Conservation (phyloP, 2,113 vertebrate genomes). For the Vanacampus margaritifer region DNA sequence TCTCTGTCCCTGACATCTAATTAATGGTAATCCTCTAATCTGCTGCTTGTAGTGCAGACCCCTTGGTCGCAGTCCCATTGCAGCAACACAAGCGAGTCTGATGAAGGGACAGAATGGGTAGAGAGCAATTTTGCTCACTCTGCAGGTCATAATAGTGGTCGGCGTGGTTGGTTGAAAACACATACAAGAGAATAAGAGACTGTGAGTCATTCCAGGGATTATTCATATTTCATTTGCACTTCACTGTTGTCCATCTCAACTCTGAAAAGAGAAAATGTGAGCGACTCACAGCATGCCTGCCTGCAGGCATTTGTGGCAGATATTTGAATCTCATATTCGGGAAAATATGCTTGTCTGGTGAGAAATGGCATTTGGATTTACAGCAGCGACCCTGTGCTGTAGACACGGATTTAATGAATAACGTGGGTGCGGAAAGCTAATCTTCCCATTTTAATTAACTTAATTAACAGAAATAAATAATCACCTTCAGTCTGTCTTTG, state of each 20-base stretch:
- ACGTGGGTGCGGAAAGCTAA: conserved; percentile 53
- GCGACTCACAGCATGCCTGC: background rate
- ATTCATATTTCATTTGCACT: conserved; percentile 39
- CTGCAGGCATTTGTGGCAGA: background rate
- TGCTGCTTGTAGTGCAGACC: conserved; percentile 69
- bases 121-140: conserved; percentile 57
- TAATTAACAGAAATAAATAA: conserved; percentile 77
- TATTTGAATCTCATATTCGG: conserved; percentile 5
- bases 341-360: conserved; percentile 18
- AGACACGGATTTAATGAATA: conserved; percentile 62
- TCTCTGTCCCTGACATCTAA: conserved; percentile 75
- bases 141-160: conserved; percentile 47
- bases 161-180: conserved; percentile 50
- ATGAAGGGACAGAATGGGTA: conserved; percentile 42
- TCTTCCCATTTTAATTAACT: conserved; percentile 67
- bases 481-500: conserved; percentile 68
- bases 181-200: conserved; percentile 37
- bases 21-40: conserved; percentile 93
- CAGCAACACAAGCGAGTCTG: conserved; percentile 56
- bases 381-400: conserved; percentile 20
- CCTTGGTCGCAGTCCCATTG: conserved; percentile 72
- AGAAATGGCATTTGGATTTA: conserved; percentile 61
- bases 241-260: conserved; percentile 10
- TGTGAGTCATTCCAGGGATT: conserved; percentile 51
- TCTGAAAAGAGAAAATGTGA: conserved; percentile 1